A percentile compares a stretch with the other conserved stretches of the same genome.
These are phyloP conservation scores for Saccostrea cuccullata DNA, from an alignment of 1,140 invertebrate genomes.

Conservation along the genomic window DNA sequence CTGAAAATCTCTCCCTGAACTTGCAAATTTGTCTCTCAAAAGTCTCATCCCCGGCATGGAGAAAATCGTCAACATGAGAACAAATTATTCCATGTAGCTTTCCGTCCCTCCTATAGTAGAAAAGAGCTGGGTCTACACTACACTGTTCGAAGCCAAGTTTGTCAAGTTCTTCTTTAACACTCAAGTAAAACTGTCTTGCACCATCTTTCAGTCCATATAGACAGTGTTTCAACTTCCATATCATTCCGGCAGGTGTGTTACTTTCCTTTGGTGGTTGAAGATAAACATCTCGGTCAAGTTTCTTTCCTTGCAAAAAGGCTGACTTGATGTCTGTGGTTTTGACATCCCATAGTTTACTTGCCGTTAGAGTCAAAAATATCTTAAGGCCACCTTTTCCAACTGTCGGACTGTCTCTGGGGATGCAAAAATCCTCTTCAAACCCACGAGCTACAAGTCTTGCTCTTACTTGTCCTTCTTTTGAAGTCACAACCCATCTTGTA, in stretches of 20 bases:
- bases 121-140: slow-evolving; percentile 48
- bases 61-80: slow-evolving; percentile 50
- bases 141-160: slow-evolving; percentile 44
- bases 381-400: slow-evolving; percentile 56
- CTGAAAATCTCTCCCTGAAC: slow-evolving; percentile 54
- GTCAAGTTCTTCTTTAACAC: slow-evolving; percentile 43
- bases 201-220: slow-evolving; percentile 56
- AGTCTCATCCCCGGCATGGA: slow-evolving; percentile 43
- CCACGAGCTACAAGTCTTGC: slow-evolving; percentile 57
- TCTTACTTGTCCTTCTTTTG: slow-evolving; percentile 51
- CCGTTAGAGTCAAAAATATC: slow-evolving; percentile 48
- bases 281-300: slow-evolving; percentile 49
- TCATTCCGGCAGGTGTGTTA: slow-evolving; percentile 18
- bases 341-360: slow-evolving; percentile 48
- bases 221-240: slow-evolving; percentile 55
- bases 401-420: slow-evolving; percentile 57
- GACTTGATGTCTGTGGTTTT: slow-evolving; percentile 58
- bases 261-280: slow-evolving; percentile 52
- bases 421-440: slow-evolving; percentile 56
- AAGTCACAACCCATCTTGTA: slow-evolving; percentile 56
- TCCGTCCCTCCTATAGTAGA: slow-evolving; percentile 13
- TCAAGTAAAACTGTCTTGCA: slow-evolving; percentile 48
- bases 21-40: neutral
- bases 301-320: slow-evolving; percentile 53
- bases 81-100: slow-evolving; percentile 40